Percentiles rank a stretch among this genome's conserved stretches.
Conservation (phyloP, 1,140 invertebrate genomes). For the Rhyzopertha dominica region DNA sequence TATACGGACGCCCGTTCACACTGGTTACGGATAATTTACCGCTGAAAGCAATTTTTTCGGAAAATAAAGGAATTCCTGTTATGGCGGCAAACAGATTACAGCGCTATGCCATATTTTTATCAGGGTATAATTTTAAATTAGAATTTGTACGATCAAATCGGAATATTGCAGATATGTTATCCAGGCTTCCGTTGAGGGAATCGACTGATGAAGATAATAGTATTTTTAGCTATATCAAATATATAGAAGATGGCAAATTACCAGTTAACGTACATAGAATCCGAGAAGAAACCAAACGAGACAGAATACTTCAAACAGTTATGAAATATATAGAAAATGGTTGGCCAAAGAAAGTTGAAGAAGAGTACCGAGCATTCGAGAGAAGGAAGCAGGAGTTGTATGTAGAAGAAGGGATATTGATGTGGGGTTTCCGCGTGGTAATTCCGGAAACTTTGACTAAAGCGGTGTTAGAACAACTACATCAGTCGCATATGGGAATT, state of each 20-base stretch:
- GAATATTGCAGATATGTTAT: too few relatives aligned
- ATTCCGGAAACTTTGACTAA: constrained; percentile 30
- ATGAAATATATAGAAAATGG: too few relatives aligned
- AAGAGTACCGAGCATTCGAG: too few relatives aligned
- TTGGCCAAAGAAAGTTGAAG: too few relatives aligned
- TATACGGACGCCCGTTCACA: constrained; percentile 51
- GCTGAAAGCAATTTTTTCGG: constrained; percentile 46
- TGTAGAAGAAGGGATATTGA: too few relatives aligned
- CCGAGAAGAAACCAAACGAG: constrained; percentile 12
- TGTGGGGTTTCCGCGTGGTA: constrained; percentile 20
- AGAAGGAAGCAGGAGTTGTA: too few relatives aligned
- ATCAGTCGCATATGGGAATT: constrained; percentile 46
- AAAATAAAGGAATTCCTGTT: constrained; percentile 35
- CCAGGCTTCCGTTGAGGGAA: constrained; percentile 1
- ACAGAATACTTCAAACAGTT: too few relatives aligned
- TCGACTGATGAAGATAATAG: constrained; percentile 27
- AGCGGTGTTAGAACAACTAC: constrained; percentile 38
- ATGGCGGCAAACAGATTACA: constrained; percentile 36
- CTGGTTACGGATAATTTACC: constrained; percentile 50
- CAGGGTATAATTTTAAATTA: constrained; percentile 38
- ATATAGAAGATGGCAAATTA: constrained; percentile 8
- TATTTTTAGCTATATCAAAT: constrained; percentile 6
- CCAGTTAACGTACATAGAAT: constrained; percentile 20
- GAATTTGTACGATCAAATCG: constrained; percentile 37
- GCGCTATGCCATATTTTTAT: constrained; percentile 39